A percentile compares a stretch with the other conserved stretches of the same genome.
These are phyloP conservation scores for honey bee (Apis mellifera) DNA, from an alignment of 1,140 invertebrate species.

Conservation along the genomic window Amel_HAv3.1 CM009935.2:6847001-6847500, in stretches of 20 bases:
- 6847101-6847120: too few relatives aligned
- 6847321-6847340: constrained; percentile 42
- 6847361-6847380: constrained; percentile 30
- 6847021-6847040: too few relatives aligned
- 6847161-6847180: too few relatives aligned
- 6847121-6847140: too few relatives aligned
- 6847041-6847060: too few relatives aligned
- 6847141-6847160: background rate
- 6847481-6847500: constrained; percentile 35
- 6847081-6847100: too few relatives aligned
- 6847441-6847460: constrained; percentile 4
- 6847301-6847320: constrained; percentile 15
- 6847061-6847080: too few relatives aligned
- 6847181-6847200: background rate
- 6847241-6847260: background rate
- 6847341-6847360: constrained; percentile 64
- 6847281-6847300: background rate
- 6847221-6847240: constrained; percentile 14
- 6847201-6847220: background rate
- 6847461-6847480: constrained; percentile 51
- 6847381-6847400: constrained; percentile 63
- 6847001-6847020: too few relatives aligned
- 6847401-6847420: constrained; percentile 14
- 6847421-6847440: constrained; percentile 37
- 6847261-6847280: background rate